phyloP scores from a whole-genome alignment of 2,113 vertebrate species.

The Oryzias curvinotus region DNA sequence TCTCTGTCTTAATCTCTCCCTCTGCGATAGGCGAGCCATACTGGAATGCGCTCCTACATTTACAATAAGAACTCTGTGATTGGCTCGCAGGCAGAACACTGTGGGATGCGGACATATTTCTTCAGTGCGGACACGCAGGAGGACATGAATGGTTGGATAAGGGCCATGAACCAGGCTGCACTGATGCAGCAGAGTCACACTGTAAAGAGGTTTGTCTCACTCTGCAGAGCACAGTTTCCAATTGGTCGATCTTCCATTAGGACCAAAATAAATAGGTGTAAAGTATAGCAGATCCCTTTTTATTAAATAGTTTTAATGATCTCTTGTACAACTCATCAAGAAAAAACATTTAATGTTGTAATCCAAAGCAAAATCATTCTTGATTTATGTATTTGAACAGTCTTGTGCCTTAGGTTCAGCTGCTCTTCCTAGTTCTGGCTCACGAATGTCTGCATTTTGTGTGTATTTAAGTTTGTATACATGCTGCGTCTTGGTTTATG shows the following conservation, averaged over 20 bases:
- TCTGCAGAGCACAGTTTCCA: slow-evolving; percentile 19
- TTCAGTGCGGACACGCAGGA: slow-evolving; percentile 98
- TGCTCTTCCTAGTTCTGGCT: slow-evolving; percentile 8
- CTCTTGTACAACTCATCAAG: not conserved
- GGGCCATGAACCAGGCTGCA: slow-evolving; percentile 96
- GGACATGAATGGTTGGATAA: slow-evolving; percentile 96
- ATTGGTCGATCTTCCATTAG: slow-evolving; percentile 10
- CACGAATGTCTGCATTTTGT: slow-evolving; percentile 7
- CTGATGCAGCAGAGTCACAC: slow-evolving; percentile 92
- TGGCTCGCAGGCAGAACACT: slow-evolving; percentile 92
- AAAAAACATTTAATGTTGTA: not conserved
- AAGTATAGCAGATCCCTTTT: not conserved
- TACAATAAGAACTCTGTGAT: slow-evolving; percentile 88
- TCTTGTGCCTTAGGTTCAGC: slow-evolving; percentile 7
- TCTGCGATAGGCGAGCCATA: slow-evolving; percentile 87
- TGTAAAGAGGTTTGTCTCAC: slow-evolving; percentile 85
- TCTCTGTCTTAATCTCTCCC: slow-evolving; percentile 25
- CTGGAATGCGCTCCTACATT: slow-evolving; percentile 95
- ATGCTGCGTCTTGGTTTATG: slow-evolving; percentile 13
- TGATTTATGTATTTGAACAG: slow-evolving; percentile 7
- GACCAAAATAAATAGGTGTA: not conserved
- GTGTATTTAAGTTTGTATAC: slow-evolving; percentile 4
- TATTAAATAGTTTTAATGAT: too few relatives aligned
- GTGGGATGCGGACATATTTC: slow-evolving; percentile 96
- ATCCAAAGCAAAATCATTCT: not conserved